Evolutionary conservation across 1,140 invertebrate species (phyloP).

Genomic region (Drosophila orena): DNA sequence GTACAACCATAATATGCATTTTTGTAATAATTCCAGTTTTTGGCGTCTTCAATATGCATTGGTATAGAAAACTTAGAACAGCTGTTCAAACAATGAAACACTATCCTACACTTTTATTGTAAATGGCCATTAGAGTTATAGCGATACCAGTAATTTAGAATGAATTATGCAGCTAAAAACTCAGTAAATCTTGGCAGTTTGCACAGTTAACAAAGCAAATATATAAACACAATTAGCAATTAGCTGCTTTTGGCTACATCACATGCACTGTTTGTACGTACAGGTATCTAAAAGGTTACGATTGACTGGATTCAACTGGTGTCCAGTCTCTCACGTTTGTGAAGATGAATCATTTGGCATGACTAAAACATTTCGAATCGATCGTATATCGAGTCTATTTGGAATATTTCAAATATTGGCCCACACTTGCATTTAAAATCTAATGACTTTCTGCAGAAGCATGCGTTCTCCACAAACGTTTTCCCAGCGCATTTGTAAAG

Average conservation of each 20-base stretch:
- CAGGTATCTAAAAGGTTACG: slow-evolving; percentile 25
- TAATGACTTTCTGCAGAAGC: not conserved
- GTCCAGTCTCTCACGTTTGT: slow-evolving; percentile 49
- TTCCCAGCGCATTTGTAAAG: slow-evolving; percentile 13
- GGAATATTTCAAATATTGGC: not conserved
- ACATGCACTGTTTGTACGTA: slow-evolving; percentile 1
- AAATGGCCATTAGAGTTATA: not conserved
- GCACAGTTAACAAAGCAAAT: slow-evolving; percentile 41
- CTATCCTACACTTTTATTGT: not conserved
- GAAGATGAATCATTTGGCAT: slow-evolving; percentile 57
- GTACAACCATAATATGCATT: slow-evolving; percentile 22
- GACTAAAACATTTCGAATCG: slow-evolving; percentile 30
- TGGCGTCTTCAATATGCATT: slow-evolving; percentile 57
- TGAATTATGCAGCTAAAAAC: slow-evolving; percentile 20
- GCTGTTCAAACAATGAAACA: slow-evolving; percentile 47
- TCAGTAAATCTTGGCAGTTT: slow-evolving; percentile 34
- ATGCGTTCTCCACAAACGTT: slow-evolving; percentile 1
- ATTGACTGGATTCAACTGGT: slow-evolving; percentile 7
- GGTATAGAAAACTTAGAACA: slow-evolving; percentile 16
- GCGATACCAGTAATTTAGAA: slow-evolving; percentile 14
- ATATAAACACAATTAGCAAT: slow-evolving; percentile 48
- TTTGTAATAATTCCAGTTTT: slow-evolving; percentile 35
- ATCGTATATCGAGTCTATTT: not conserved
- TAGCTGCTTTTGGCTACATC: slow-evolving; percentile 44
- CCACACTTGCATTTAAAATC: slow-evolving; percentile 2